phyloP scores from a whole-genome alignment of 1,140 invertebrate genomes.

The Ceratoteleas bidentatus region DNA sequence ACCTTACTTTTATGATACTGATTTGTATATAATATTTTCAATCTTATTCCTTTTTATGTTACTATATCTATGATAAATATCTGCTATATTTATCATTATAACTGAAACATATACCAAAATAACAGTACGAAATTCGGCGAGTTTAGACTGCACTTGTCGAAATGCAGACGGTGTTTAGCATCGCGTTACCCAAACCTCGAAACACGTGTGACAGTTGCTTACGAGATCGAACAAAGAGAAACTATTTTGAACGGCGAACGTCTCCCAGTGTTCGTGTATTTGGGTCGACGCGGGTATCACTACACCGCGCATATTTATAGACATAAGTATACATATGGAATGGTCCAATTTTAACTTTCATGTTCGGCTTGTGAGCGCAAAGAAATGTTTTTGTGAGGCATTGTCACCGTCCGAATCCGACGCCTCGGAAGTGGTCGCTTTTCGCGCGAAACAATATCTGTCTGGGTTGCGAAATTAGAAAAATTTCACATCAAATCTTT shows the following conservation, averaged over 20 bases:
- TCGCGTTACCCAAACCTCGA: conserved; percentile 1
- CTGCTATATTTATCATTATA: no score
- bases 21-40: no score
- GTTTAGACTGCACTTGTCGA: not conserved
- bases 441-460: no score
- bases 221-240: conserved; percentile 39
- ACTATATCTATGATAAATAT: no score
- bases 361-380: conserved; percentile 17
- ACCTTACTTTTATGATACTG: no score
- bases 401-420: not conserved
- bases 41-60: no score
- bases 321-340: conserved; percentile 58
- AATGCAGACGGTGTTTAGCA: not conserved
- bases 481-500: no score
- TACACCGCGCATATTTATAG: conserved; percentile 54
- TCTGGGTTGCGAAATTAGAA: no score
- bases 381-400: conserved; percentile 32
- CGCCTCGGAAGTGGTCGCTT: no score
- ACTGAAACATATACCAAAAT: no score
- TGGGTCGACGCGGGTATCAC: conserved; percentile 44
- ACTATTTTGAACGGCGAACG: conserved; percentile 43
- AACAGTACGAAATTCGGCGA: not conserved
- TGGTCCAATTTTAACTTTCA: conserved; percentile 50
- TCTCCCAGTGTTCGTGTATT: conserved; percentile 34
- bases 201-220: conserved; percentile 23